A percentile compares a stretch with the other conserved stretches of the same genome.
phyloP scores from a whole-genome alignment of 2,797 vertebrate species.

The Sebastes vulpes region DNA sequence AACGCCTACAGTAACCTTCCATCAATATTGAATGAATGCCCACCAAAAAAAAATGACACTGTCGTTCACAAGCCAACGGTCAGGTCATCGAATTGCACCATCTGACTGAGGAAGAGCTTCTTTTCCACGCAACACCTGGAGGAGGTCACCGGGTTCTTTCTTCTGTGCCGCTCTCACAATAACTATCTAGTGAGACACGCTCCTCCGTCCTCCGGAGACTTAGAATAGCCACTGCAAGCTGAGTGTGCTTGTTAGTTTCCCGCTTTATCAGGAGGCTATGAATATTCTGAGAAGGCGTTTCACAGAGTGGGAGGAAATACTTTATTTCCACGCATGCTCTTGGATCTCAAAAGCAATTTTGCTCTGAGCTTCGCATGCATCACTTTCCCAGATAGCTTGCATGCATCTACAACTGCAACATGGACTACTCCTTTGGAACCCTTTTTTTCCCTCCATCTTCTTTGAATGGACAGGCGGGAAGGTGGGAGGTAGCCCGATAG shows the following conservation, averaged over 20 bases:
- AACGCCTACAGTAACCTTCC: conserved; percentile 55
- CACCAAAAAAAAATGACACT: conserved; percentile 37
- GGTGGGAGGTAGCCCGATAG: background rate
- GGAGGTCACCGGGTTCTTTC: conserved; percentile 50
- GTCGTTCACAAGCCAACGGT: conserved; percentile 16
- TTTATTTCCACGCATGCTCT: conserved; percentile 26
- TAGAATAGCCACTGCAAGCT: conserved; percentile 24
- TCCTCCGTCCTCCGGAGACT: conserved; percentile 17
- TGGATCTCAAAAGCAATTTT: background rate
- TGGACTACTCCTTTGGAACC: background rate
- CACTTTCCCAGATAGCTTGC: conserved; percentile 12
- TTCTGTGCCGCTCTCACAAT: conserved; percentile 21
- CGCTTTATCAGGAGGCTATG: conserved; percentile 10
- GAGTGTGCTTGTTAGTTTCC: conserved; percentile 38
- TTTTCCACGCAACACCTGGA: conserved; percentile 45
- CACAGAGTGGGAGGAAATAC: conserved; percentile 23
- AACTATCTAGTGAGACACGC: conserved; percentile 26
- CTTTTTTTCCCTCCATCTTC: background rate
- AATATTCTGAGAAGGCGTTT: conserved; percentile 44
- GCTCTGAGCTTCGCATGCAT: conserved; percentile 23
- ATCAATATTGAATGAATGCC: conserved; percentile 78
- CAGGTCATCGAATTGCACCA: conserved; percentile 13
- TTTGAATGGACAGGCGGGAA: conserved; percentile 2
- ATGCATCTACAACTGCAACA: conserved; percentile 11
- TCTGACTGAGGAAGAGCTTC: conserved; percentile 3